A percentile compares a stretch with the other conserved stretches of the same genome.
These are phyloP conservation scores for Lasioglossum leucozonium DNA, from an alignment of 2,888 invertebrate species.

Conservation along the genomic window DNA sequence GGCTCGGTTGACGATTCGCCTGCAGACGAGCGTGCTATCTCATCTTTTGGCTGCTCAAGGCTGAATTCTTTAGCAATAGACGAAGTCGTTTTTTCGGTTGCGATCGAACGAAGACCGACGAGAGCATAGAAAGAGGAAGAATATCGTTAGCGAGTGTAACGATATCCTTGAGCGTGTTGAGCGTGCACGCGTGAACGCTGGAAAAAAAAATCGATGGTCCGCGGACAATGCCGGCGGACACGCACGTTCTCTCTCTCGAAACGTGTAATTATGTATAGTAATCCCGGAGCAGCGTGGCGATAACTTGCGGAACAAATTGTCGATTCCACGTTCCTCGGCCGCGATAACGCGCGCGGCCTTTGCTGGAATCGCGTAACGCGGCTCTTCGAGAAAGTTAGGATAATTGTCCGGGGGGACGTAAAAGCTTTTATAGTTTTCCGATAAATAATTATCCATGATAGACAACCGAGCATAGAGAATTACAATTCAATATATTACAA, in stretches of 20 bases:
- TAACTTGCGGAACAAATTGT: neutral
- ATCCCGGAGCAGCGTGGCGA: neutral
- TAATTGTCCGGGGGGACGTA: neutral
- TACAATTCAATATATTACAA: no score
- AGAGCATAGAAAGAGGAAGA: neutral
- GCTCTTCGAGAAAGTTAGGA: neutral
- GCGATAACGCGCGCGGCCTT: neutral
- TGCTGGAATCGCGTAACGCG: neutral
- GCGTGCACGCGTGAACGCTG: neutral
- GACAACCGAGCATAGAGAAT: neutral
- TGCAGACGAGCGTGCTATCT: neutral
- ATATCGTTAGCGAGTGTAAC: neutral
- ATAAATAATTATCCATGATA: accelerated
- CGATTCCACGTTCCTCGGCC: neutral
- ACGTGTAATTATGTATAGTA: slow-evolving; percentile 4
- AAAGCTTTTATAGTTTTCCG: neutral
- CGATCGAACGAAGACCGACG: neutral
- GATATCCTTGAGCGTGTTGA: neutral
- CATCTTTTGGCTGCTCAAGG: neutral
- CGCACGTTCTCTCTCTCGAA: neutral
- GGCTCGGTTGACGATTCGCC: neutral
- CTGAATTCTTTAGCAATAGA: neutral
- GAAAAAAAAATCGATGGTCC: neutral
- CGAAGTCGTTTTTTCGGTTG: neutral
- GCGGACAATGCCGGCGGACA: neutral